Base-by-base conservation (phyloP, 2,113 vertebrate genomes). In the Rutilus rutilus region DNA sequence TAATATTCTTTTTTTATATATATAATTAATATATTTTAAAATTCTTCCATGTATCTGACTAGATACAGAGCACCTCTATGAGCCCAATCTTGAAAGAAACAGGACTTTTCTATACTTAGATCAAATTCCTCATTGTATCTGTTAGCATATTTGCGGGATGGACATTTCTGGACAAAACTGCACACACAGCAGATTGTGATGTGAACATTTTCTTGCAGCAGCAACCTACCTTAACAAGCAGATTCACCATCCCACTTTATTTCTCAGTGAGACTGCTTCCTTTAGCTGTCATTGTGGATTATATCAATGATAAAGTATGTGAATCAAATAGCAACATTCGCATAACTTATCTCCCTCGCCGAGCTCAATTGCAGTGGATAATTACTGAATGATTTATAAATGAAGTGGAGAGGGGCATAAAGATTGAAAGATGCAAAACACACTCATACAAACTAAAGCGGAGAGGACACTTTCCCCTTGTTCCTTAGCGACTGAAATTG, bases 401-500 rank as follows among this genome's bases (percentile, higher is more conserved):
- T 88, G 65, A 88, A 77, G 65, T 71, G 64, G 81, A 82, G 67
- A 54, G 27, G 85, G 76, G 42, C 45, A 78, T 77, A 75, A 75
- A 78, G 69, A 78, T 14, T 76, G 69, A 74, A 65, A 74, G 81
- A 74, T 21, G 23, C 27, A 75, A 79, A 75, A 65, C 83, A 62
- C 59, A 81, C 77, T 78, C 71, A 65, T 87, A 73, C 52, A 60
- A 85, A 79, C 65, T 89, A 83, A 84, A 87, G 42, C 27, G 64
- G 14, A 88, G 78, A 82, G 84, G 84, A 88, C 82, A 90, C 85
- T 80, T 88, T 85, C 79, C 86, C 54, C 87, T 88, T 87, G 89
- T 90, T 90, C 74, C 89, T 90, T 85, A 87, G 89, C 87, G 85
- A 90, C 89, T 88, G 87, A 90, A 90, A 90, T 90, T 88, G 87